phyloP scores from a whole-genome alignment of 2,888 invertebrate genomes.

The Cryptosula pallasiana region DNA sequence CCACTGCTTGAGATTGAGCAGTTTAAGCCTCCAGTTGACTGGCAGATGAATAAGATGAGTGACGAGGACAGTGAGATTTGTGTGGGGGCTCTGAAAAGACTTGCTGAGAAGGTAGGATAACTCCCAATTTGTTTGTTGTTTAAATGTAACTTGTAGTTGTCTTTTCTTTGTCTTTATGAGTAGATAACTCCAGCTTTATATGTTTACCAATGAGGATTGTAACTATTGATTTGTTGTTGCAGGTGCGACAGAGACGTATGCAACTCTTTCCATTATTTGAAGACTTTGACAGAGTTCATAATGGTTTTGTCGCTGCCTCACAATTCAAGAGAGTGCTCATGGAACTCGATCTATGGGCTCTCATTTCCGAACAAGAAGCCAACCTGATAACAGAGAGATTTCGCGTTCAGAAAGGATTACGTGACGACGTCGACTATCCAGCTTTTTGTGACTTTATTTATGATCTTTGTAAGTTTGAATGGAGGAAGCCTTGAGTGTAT shows the following conservation, averaged over 20 bases:
- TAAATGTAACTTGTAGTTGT: too few relatives aligned
- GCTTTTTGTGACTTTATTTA: conserved; percentile 48
- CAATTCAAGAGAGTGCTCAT: conserved; percentile 52
- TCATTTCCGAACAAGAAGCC: conserved; percentile 46
- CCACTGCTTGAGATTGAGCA: conserved; percentile 44
- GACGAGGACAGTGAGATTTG: conserved; percentile 36
- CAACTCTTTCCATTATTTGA: conserved; percentile 53
- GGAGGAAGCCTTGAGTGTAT: conserved; percentile 37
- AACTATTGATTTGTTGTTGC: too few relatives aligned
- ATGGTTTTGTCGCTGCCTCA: conserved; percentile 48
- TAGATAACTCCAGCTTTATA: too few relatives aligned
- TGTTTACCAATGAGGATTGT: too few relatives aligned
- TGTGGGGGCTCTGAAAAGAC: conserved; percentile 38
- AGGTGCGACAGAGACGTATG: conserved; percentile 50
- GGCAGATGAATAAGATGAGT: conserved; percentile 39
- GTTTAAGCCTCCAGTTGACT: conserved; percentile 45
- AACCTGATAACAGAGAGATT: conserved; percentile 46
- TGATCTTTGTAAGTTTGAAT: conserved; percentile 41
- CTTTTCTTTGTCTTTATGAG: too few relatives aligned
- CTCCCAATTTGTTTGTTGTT: too few relatives aligned
- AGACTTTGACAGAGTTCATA: conserved; percentile 51
- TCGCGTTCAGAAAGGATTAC: conserved; percentile 44
- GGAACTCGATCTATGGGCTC: conserved; percentile 46
- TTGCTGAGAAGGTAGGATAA: conserved; percentile 47
- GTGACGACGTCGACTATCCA: conserved; percentile 47